These are phyloP conservation scores for Sorex araneus DNA, from an alignment of 2,113 vertebrate species.

Conservation along the genomic window DNA sequence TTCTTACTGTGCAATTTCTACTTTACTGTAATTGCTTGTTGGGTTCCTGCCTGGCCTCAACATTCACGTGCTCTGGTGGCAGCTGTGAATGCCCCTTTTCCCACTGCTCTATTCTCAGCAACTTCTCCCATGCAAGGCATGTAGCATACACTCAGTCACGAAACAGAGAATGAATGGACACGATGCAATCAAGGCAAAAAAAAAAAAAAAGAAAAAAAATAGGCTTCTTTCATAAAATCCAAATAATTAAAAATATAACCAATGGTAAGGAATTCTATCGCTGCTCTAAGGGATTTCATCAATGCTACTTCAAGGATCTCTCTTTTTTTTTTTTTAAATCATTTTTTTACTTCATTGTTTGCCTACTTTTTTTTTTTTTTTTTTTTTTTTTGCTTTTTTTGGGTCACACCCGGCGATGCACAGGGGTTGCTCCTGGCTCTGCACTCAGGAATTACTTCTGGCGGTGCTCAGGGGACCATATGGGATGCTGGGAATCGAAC, in stretches of 20 bases:
- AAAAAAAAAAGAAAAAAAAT: background rate
- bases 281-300: background rate
- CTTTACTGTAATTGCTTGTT: background rate
- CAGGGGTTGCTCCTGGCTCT: too few species aligned
- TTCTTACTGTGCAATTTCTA: background rate
- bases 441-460: too few species aligned
- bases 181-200: background rate
- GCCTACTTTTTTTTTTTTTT: too few species aligned
- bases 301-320: background rate
- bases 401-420: too few species aligned
- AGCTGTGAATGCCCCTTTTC: background rate
- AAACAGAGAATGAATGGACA: background rate
- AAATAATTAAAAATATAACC: constrained; percentile 34
- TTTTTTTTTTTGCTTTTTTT: too few species aligned
- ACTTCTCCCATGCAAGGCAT: background rate
- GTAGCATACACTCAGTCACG: background rate
- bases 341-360: too few species aligned
- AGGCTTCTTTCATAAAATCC: constrained; percentile 14
- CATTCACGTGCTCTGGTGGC: background rate
- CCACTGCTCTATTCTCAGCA: background rate
- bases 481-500: too few species aligned
- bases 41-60: background rate
- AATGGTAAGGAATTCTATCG: background rate
- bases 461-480: too few species aligned
- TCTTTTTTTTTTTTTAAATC: too few species aligned